Conservation (phyloP, 2,113 vertebrate species). For the Rattus rattus region DNA sequence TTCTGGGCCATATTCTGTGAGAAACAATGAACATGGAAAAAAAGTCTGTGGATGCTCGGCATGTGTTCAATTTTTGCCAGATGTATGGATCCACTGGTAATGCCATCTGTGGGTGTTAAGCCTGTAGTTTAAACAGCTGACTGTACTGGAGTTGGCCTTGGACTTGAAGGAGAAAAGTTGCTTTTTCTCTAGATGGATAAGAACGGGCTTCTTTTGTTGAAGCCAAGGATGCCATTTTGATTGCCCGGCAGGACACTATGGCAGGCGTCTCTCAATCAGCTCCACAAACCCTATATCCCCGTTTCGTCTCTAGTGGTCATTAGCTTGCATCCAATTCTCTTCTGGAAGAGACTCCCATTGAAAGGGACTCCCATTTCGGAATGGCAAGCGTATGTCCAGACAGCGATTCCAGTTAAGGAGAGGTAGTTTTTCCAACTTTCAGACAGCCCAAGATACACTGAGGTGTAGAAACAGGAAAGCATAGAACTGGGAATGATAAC, state of each 20-base stretch:
- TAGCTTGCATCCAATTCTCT: slow-evolving; percentile 21
- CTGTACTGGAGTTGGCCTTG: background rate
- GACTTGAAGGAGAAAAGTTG: background rate
- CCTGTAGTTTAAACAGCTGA: background rate
- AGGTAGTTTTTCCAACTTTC: background rate
- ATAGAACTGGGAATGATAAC: background rate
- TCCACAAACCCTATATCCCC: background rate
- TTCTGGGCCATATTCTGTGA: background rate
- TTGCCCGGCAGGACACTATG: background rate
- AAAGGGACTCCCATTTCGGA: background rate
- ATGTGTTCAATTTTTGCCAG: background rate
- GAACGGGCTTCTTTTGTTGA: background rate
- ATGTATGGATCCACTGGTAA: background rate
- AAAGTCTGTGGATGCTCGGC: background rate
- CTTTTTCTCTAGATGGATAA: slow-evolving; percentile 37
- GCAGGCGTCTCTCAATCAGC: background rate
- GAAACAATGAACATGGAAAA: background rate
- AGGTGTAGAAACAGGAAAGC: background rate
- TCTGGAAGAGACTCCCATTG: background rate
- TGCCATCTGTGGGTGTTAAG: background rate
- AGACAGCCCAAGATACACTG: background rate
- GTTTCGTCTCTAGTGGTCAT: background rate
- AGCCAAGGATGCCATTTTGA: background rate
- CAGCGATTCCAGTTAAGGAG: background rate
- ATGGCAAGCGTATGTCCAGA: background rate